These are phyloP conservation scores for Netelia inedita DNA, from an alignment of 2,888 invertebrate species.

Conservation along the genomic window DNA sequence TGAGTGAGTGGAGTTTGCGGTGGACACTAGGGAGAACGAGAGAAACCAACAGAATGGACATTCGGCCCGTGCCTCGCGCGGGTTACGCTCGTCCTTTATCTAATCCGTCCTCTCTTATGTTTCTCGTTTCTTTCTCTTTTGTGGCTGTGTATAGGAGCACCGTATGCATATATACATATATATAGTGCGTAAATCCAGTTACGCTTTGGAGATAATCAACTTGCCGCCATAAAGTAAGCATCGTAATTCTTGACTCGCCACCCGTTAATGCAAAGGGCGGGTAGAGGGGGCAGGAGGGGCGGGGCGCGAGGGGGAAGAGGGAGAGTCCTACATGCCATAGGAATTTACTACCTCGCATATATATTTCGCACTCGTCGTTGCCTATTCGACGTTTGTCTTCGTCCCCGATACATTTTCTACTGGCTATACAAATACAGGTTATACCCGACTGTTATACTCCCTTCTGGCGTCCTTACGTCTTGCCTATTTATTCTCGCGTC, in stretches of 20 bases:
- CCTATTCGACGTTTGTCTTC: slow-evolving; percentile 73
- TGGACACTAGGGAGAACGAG: slow-evolving; percentile 39
- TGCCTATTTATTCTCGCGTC: slow-evolving; percentile 68
- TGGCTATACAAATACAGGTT: slow-evolving; percentile 70
- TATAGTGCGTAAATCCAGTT: slow-evolving; percentile 53
- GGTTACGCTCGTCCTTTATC: slow-evolving; percentile 64
- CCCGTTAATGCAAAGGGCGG: slow-evolving; percentile 63
- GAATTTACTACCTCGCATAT: slow-evolving; percentile 69
- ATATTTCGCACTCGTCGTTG: slow-evolving; percentile 60
- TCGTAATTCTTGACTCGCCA: slow-evolving; percentile 71
- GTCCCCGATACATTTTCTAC: slow-evolving; percentile 65
- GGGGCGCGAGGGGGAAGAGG: slow-evolving; percentile 18
- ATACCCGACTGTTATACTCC: slow-evolving; percentile 49
- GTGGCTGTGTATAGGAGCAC: not conserved
- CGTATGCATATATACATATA: slow-evolving; percentile 11
- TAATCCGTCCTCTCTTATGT: slow-evolving; percentile 42
- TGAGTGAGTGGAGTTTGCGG: slow-evolving; percentile 44
- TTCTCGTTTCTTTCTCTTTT: slow-evolving; percentile 34
- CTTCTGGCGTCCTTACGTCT: slow-evolving; percentile 63
- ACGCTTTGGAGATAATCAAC: slow-evolving; percentile 69
- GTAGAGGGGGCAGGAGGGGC: slow-evolving; percentile 17
- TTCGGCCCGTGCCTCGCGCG: slow-evolving; percentile 42
- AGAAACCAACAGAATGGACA: slow-evolving; percentile 57
- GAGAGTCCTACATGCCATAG: slow-evolving; percentile 64
- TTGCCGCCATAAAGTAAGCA: slow-evolving; percentile 70